Base-by-base conservation (phyloP, 2,888 invertebrate genomes). In the Apamea crenata region DNA sequence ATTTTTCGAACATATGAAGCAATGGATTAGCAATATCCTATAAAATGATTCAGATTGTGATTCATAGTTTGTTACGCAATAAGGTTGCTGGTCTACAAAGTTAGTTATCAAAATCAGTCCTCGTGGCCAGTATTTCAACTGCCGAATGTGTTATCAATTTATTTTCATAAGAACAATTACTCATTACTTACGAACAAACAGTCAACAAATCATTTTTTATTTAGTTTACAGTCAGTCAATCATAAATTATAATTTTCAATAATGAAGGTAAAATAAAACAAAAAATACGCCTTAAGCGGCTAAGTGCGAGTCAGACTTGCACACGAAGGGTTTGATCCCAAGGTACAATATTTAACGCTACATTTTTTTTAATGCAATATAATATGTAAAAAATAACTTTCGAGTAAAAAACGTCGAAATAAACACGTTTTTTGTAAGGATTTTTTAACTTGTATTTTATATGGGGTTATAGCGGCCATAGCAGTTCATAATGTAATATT, bases 41-140 rank as follows among this genome's bases (percentile, higher is more conserved):
- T 0, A 36, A 36, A 36, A 36, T 36, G 36, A 6, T 36, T 36
- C 36, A 36, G 36, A 6, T 36, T 36, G 6, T 5, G 36, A 32
- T 32, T 2, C 2, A 32, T 32, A 36, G 6, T 36, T 5, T 36
- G 36, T 6, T 36, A 36, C 36, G 36, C 36, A 36, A 36, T 36
- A 6, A 36, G 36, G 6, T 5, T 36, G 36, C 36, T 36, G 40
- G 1, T 65, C 29, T 36, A 36, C 53, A 53, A n/a, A 32, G 0
- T 40, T 18, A 18, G 36, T 47, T 82, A 56, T 65, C 56, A 66
- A 5, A 56, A 47, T 25, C 25, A 47, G 21, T 56, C 16, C 21
- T 65, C 56, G 59, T 16, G 77, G 77, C 56, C n/a, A 69, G 56
- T 83, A 32, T 50, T 81, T 59, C n/a, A 65, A 29, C 56, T 12